Evolutionary conservation across 2,888 invertebrate species (phyloP).

Genomic region (Chrysodeixis includens): DNA sequence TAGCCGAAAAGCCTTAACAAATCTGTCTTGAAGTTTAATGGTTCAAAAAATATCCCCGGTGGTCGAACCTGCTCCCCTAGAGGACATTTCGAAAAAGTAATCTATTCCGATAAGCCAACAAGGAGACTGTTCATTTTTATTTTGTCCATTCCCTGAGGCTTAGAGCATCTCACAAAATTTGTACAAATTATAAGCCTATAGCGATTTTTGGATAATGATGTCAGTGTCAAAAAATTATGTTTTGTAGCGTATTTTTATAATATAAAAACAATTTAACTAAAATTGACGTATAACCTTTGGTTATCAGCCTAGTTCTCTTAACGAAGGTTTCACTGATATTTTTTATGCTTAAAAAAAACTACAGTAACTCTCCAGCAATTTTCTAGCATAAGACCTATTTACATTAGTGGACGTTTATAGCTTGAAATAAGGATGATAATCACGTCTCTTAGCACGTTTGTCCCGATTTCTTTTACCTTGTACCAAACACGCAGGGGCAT

Average conservation of each 20-base stretch:
- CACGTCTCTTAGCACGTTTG: too few relatives aligned
- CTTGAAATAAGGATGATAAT: too few relatives aligned
- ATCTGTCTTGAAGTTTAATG: constrained; percentile 68
- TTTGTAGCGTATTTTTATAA: neutral
- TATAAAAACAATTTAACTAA: too few relatives aligned
- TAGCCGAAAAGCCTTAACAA: constrained; percentile 60
- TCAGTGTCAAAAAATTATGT: neutral
- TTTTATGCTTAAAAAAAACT: too few relatives aligned
- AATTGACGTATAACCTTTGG: too few relatives aligned
- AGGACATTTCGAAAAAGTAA: constrained; percentile 86
- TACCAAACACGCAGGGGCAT: constrained; percentile 76
- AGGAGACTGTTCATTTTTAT: constrained; percentile 87
- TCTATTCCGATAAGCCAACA: constrained; percentile 88
- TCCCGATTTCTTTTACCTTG: too few relatives aligned
- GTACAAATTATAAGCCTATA: constrained; percentile 57
- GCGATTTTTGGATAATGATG: constrained; percentile 28
- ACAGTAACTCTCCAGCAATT: too few relatives aligned
- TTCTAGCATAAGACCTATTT: too few relatives aligned
- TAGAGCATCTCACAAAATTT: constrained; percentile 74
- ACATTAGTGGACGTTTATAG: too few relatives aligned
- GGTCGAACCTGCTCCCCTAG: constrained; percentile 71
- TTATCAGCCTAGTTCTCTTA: too few relatives aligned
- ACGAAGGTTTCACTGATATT: too few relatives aligned
- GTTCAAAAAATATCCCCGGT: constrained; percentile 71
- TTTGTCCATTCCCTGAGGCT: constrained; percentile 86